Conservation (phyloP, 2,113 vertebrate species). For the Phrynocephalus versicolor region DNA sequence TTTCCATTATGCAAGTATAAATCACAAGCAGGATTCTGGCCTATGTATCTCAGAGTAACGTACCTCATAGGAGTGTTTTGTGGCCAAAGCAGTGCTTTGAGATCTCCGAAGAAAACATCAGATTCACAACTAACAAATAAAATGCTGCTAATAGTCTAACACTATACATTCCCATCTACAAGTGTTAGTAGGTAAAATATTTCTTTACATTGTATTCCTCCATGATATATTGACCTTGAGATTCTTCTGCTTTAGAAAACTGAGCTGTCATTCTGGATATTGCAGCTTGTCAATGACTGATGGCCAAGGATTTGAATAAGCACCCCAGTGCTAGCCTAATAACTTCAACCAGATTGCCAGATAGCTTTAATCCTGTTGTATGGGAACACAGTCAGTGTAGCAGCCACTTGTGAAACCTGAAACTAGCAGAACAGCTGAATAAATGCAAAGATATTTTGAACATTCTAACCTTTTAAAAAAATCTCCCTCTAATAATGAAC, state of each 20-base stretch:
- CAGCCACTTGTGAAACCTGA: constrained; percentile 69
- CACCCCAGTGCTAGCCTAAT: constrained; percentile 45
- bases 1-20: not conserved
- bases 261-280: not conserved
- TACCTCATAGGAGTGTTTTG: not conserved
- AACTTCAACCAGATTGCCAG: constrained; percentile 55
- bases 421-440: constrained; percentile 72
- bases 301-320: constrained; percentile 46
- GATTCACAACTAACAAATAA: constrained; percentile 5
- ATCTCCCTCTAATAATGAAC: constrained; percentile 66
- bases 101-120: not conserved
- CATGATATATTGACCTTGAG: constrained; percentile 18
- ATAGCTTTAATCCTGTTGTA: constrained; percentile 67
- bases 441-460: constrained; percentile 70
- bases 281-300: constrained; percentile 39
- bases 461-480: constrained; percentile 61
- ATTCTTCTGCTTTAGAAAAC: not conserved
- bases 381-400: constrained; percentile 61
- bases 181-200: constrained; percentile 13
- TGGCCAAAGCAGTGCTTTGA: not conserved
- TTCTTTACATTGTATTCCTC: constrained; percentile 27
- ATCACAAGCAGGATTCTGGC: not conserved
- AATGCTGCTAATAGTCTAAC: constrained; percentile 39
- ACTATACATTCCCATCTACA: not conserved
- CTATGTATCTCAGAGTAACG: not conserved